These are phyloP conservation scores for Rhabditoides inermis DNA, from an alignment of 2,888 invertebrate species.

Conservation along the genomic window DNA sequence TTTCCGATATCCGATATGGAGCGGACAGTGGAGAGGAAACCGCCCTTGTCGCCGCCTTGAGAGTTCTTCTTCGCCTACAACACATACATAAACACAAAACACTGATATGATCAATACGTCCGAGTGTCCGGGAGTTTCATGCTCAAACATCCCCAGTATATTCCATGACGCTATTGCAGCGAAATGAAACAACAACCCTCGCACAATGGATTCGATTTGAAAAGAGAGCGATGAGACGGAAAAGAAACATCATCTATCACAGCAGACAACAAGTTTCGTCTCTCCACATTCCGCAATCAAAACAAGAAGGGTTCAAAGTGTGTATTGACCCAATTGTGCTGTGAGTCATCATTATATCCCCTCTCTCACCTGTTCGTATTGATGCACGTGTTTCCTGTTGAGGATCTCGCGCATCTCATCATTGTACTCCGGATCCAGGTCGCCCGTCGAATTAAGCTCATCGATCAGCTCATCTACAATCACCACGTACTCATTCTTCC, in stretches of 20 bases:
- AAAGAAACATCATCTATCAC: no score
- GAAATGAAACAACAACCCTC: no score
- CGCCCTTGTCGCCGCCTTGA: slow-evolving; percentile 60
- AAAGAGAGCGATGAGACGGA: no score
- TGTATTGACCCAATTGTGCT: no score
- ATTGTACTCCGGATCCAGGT: slow-evolving; percentile 66
- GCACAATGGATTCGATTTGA: no score
- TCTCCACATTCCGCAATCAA: no score
- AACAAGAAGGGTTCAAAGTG: no score
- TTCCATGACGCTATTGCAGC: no score
- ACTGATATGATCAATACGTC: background rate
- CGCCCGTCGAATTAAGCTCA: slow-evolving; percentile 61
- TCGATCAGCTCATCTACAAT: slow-evolving; percentile 48
- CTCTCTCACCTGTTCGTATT: slow-evolving; percentile 70
- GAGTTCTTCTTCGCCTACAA: slow-evolving; percentile 30
- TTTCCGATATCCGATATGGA: slow-evolving; percentile 83
- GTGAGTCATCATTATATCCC: no score
- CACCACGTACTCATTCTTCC: background rate
- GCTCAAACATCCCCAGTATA: no score
- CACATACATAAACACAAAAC: background rate
- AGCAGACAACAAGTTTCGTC: no score
- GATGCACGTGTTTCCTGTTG: slow-evolving; percentile 80
- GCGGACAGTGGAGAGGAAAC: slow-evolving; percentile 76
- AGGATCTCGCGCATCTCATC: slow-evolving; percentile 76
- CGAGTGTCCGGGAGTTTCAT: background rate